Conservation (phyloP, 2,888 invertebrate species). For the Gortyna flavago region DNA sequence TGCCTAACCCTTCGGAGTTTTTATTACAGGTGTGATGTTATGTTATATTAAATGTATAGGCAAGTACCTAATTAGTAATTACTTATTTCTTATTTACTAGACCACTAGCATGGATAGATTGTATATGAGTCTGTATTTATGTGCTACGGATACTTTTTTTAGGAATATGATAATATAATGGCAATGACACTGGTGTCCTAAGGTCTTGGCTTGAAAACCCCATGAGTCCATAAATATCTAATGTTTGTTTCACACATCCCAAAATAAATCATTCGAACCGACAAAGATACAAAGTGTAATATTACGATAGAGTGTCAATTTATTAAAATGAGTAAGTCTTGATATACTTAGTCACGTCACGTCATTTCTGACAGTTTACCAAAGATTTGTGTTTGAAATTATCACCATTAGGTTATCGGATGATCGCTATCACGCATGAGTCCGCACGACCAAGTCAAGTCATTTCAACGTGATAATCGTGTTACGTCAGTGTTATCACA, state of each 20-base stretch:
- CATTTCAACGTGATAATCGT: slow-evolving; percentile 22
- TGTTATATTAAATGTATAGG: too few species aligned
- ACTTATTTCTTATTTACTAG: too few species aligned
- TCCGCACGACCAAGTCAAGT: slow-evolving; percentile 1
- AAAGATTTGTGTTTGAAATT: slow-evolving; percentile 5
- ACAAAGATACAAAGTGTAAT: slow-evolving; percentile 1
- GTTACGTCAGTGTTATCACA: slow-evolving; percentile 19
- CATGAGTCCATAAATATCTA: background rate
- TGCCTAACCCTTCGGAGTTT: too few species aligned
- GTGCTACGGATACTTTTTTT: background rate
- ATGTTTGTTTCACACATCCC: slow-evolving; percentile 29
- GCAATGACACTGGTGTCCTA: background rate
- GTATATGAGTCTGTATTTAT: background rate
- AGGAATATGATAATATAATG: background rate
- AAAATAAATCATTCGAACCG: slow-evolving; percentile 5
- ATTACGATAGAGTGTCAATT: slow-evolving; percentile 26
- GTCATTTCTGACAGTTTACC: background rate
- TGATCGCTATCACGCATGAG: slow-evolving; percentile 24
- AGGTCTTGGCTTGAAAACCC: background rate
- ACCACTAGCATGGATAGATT: background rate
- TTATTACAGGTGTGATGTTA: too few species aligned
- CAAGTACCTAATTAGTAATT: background rate
- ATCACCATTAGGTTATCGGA: slow-evolving; percentile 5
- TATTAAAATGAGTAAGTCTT: slow-evolving; percentile 13
- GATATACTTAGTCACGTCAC: background rate